Base-by-base conservation (phyloP, 2,797 vertebrate genomes). In the Bradypodion ventrale region DNA sequence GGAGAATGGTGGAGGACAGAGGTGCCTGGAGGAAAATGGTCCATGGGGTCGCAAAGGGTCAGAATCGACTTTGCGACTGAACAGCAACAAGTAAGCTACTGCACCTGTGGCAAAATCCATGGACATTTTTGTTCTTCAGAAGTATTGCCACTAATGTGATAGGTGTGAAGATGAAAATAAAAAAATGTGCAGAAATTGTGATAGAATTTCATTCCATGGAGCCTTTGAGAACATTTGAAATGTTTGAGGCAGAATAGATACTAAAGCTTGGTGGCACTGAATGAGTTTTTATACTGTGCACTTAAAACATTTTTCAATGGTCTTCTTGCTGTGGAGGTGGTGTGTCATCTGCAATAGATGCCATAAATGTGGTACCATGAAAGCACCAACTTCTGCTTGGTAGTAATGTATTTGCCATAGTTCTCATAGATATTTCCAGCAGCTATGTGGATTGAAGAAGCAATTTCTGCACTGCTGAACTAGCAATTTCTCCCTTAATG, bases 401-500 rank as follows among this genome's bases (percentile, higher is more conserved):
- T 66, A 83, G 83, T 83, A 66, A 42, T 90, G 89, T 87, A 72
- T 91, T 87, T 90, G 74, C 32, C 74, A 27, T 72, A 92, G 86
- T 90, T 79, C 89, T 77, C 88, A 89, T 42, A 76, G 0, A 7
- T 78, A 89, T 89, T 83, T 87, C 89, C 90, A 69, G 83, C 85
- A 78, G 52, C 88, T 88, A 88, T 88, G 40, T 10, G 65, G 82
- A 19, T 85, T 68, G 84, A 81, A 49, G 75, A 90, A 91, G 85
- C 89, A 76, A 92, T 93, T 92, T 92, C 89, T 87, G 80, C 73
- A 83, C 84, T 95, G 95, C 95, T 95, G 94, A 95, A 94, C 86
- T 91, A 87, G 90, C 92, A 25, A n/a, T 93, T 96, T 95, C 91
- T 91, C 87, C 75, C 87, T 94, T 90, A 87, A 35, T 91, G 90